phyloP scores from a whole-genome alignment of 2,113 vertebrate genomes.

The Eclectus roratus region DNA sequence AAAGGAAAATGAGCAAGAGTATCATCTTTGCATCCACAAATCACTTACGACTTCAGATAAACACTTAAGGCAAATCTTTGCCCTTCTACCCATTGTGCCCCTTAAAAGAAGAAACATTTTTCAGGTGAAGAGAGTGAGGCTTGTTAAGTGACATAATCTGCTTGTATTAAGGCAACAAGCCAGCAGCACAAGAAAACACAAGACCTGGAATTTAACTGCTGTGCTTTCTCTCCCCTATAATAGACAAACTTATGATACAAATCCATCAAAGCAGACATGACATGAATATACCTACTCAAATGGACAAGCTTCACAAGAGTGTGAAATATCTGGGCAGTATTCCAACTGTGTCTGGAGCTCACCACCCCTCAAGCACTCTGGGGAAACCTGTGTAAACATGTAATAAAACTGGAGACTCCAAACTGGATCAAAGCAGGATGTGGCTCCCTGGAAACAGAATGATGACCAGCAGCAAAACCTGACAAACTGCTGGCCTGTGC shows the following conservation, averaged over 20 bases:
- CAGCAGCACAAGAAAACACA: slow-evolving; percentile 37
- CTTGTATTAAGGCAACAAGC: slow-evolving; percentile 27
- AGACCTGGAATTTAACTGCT: slow-evolving; percentile 39
- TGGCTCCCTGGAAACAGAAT: slow-evolving; percentile 56
- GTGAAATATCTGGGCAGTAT: slow-evolving; percentile 64
- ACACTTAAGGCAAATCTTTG: background rate
- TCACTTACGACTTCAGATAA: background rate
- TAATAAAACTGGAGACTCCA: slow-evolving; percentile 63
- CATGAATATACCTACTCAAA: slow-evolving; percentile 63
- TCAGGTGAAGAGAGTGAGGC: slow-evolving; percentile 28
- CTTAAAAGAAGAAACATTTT: slow-evolving; percentile 16
- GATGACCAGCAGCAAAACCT: slow-evolving; percentile 38
- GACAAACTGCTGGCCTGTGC: background rate
- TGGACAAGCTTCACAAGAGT: slow-evolving; percentile 58
- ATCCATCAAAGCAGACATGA: slow-evolving; percentile 59
- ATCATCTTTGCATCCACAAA: background rate
- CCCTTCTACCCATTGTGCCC: slow-evolving; percentile 27
- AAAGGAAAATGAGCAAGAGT: background rate
- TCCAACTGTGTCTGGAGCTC: slow-evolving; percentile 57
- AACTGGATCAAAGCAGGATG: slow-evolving; percentile 19
- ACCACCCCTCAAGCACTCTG: slow-evolving; percentile 62
- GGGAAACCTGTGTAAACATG: slow-evolving; percentile 62
- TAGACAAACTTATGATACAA: slow-evolving; percentile 31
- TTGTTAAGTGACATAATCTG: background rate
- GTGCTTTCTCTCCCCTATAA: slow-evolving; percentile 19